A percentile compares a stretch with the other conserved stretches of the same genome.
These are phyloP conservation scores for Protobothrops mucrosquamatus DNA, from an alignment of 2,113 vertebrate species.

Conservation along the genomic window DNA sequence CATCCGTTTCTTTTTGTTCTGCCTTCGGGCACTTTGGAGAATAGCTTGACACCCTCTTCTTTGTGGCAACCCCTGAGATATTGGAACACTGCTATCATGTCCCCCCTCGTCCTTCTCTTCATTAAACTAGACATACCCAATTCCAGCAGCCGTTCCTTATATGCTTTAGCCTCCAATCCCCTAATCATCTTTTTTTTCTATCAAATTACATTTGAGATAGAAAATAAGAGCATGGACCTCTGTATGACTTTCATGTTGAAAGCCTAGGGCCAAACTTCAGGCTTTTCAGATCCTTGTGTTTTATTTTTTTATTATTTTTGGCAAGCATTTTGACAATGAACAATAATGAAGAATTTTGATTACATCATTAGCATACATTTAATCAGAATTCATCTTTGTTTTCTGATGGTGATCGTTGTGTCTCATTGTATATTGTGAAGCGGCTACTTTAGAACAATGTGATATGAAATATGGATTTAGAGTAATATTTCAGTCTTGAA, in stretches of 20 bases:
- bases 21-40: too few species aligned
- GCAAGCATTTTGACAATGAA: neutral
- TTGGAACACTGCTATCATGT: too few species aligned
- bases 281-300: neutral
- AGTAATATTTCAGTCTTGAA: neutral
- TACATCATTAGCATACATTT: constrained; percentile 1
- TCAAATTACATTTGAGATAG: neutral
- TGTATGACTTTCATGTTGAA: neutral
- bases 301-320: neutral
- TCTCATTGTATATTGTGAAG: neutral
- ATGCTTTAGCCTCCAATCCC: too few species aligned
- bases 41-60: too few species aligned
- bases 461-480: neutral
- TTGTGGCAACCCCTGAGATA: too few species aligned
- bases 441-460: neutral
- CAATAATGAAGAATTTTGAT: neutral
- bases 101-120: too few species aligned
- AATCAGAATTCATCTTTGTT: neutral
- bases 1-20: too few species aligned
- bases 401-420: neutral
- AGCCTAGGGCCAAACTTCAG: neutral
- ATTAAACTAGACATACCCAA: too few species aligned
- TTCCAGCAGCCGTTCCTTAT: too few species aligned
- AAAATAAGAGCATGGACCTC: neutral
- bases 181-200: too few species aligned